Base-by-base conservation (phyloP, 30 jellyfish, hydroid and myxozoan species). In the Aurelia aurita region DNA sequence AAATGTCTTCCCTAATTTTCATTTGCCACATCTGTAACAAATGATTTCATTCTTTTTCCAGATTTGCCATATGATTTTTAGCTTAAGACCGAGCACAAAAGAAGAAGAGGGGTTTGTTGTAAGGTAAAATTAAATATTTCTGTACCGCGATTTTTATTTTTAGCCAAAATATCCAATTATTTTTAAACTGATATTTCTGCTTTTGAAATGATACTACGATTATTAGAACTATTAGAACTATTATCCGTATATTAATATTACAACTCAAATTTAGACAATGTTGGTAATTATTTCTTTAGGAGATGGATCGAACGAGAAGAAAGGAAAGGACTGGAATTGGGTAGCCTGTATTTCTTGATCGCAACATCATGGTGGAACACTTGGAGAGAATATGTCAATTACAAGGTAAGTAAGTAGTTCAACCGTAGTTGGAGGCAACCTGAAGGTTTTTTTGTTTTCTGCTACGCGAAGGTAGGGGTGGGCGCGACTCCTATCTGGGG, bases 361-460 rank as follows among this genome's bases (percentile, higher is more conserved):
- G n/a, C 98, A 16, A n/a, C 85, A 72, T 32, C 86, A 46, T 92
- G 98, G 98, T 92, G 98, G 98, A 79, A 75, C 47, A 64, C 86
- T 0, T 92, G 97, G 97, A 82, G 16, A 55, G 85, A 69, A 27
- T 87, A 92, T 72, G 97, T 87, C 8, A 80, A 81, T 68, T 70
- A 39, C 79, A 72, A 87, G 91, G 98, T 91, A 78, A 16, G 45
- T n/a, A n/a, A n/a, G n/a, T n/a, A n/a, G n/a, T n/a, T n/a, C n/a
- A n/a, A n/a, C n/a, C n/a, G n/a, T n/a, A n/a, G n/a, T n/a, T n/a
- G n/a, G n/a, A n/a, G n/a, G n/a, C n/a, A n/a, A n/a, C n/a, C n/a
- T n/a, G n/a, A n/a, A n/a, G n/a, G n/a, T n/a, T n/a, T n/a, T n/a
- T n/a, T n/a, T n/a, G n/a, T n/a, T n/a, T n/a, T n/a, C n/a, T n/a